phyloP scores from a whole-genome alignment of 2,113 vertebrate genomes.

The Oreochromis niloticus region DNA sequence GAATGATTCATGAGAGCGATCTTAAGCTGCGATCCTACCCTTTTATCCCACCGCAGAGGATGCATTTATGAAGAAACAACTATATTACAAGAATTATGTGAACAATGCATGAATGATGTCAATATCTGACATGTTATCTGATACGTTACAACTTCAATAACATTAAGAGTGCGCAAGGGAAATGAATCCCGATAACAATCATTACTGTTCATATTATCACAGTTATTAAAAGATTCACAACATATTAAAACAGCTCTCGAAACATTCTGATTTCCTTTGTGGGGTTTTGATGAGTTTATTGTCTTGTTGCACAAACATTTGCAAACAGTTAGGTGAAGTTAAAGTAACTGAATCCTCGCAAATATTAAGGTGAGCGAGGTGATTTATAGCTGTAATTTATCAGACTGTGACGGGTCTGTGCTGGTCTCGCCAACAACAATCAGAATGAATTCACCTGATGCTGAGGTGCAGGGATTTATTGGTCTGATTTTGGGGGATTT shows the following conservation, averaged over 20 bases:
- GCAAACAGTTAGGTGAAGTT: background rate
- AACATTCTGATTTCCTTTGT: background rate
- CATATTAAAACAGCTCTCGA: background rate
- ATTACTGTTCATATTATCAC: background rate
- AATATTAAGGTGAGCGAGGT: background rate
- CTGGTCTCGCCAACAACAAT: background rate
- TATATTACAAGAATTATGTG: background rate
- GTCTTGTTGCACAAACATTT: background rate
- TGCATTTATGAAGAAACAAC: background rate
- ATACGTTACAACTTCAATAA: background rate
- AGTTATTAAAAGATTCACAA: background rate
- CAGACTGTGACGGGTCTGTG: background rate
- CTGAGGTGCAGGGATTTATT: too few relatives aligned
- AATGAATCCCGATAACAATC: background rate
- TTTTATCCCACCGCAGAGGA: slow-evolving; percentile 22
- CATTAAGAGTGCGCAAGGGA: background rate
- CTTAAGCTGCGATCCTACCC: slow-evolving; percentile 12
- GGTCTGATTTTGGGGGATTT: background rate
- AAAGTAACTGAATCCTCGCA: background rate
- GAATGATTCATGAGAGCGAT: slow-evolving; percentile 63
- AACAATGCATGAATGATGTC: background rate
- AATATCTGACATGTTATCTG: background rate
- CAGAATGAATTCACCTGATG: background rate
- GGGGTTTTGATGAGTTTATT: background rate
- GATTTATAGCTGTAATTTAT: background rate